phyloP scores from a whole-genome alignment of 2,888 invertebrate genomes.

The Plebejus anna region DNA sequence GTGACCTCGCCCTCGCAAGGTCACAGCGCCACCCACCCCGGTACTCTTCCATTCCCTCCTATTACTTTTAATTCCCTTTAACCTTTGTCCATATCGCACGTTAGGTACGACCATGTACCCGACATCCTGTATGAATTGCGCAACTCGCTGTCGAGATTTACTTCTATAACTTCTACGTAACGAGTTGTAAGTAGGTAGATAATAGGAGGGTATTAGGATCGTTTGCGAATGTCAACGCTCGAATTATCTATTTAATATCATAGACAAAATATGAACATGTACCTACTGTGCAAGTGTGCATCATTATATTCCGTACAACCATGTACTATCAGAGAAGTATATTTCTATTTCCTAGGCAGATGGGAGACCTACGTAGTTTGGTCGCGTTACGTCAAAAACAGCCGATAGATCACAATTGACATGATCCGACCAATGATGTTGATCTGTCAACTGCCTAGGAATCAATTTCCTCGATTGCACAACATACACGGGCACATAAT shows the following conservation, averaged over 20 bases:
- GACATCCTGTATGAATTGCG: background rate
- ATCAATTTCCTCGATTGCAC: too few species aligned
- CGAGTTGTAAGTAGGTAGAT: background rate
- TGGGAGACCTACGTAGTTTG: too few species aligned
- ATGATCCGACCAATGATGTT: too few species aligned
- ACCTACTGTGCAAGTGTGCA: too few species aligned
- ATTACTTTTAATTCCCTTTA: conserved; percentile 32
- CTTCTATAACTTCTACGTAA: background rate
- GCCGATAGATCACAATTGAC: too few species aligned
- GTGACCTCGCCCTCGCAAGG: conserved; percentile 73
- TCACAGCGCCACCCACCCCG: conserved; percentile 58
- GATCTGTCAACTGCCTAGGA: too few species aligned
- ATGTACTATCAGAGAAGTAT: too few species aligned
- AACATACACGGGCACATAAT: background rate
- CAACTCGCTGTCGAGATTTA: background rate
- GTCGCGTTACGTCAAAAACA: too few species aligned
- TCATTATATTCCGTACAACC: too few species aligned
- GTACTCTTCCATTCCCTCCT: conserved; percentile 58
- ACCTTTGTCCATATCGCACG: conserved; percentile 21
- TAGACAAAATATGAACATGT: too few species aligned
- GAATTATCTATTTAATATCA: background rate
- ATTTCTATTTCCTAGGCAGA: too few species aligned
- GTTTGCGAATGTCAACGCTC: background rate
- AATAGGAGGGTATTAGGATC: background rate
- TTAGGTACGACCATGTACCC: background rate